These are phyloP conservation scores for Acanthacorydalis orientalis DNA, from an alignment of 2,888 invertebrate genomes.

Conservation along the genomic window DNA sequence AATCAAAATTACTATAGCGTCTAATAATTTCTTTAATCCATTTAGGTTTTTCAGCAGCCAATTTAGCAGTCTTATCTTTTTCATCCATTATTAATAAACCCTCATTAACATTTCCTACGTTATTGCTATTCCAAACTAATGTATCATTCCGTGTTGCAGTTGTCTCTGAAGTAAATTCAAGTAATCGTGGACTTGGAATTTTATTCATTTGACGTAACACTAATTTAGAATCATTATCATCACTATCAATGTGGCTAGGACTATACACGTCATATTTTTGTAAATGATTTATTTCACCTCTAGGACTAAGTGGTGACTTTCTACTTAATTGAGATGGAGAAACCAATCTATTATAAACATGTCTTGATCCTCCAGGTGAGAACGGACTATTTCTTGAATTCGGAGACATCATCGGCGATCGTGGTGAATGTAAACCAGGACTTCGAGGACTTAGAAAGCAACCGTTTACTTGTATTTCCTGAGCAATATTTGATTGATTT, in stretches of 20 bases:
- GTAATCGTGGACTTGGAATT: slow-evolving; percentile 11
- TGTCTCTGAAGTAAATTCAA: slow-evolving; percentile 1
- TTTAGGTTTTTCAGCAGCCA: slow-evolving; percentile 20
- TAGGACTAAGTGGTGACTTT: slow-evolving; percentile 24
- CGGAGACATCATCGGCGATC: slow-evolving; percentile 26
- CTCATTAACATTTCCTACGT: slow-evolving; percentile 8
- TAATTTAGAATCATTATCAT: slow-evolving; percentile 25
- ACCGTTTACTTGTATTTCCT: neutral
- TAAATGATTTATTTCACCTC: slow-evolving; percentile 24
- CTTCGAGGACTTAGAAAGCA: slow-evolving; percentile 22
- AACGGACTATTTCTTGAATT: slow-evolving; percentile 24
- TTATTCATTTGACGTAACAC: slow-evolving; percentile 20
- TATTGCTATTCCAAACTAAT: neutral
- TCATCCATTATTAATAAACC: slow-evolving; percentile 26
- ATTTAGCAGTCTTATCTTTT: slow-evolving; percentile 6
- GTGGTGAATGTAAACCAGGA: slow-evolving; percentile 13
- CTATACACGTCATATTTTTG: slow-evolving; percentile 27
- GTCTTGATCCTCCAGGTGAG: slow-evolving; percentile 20
- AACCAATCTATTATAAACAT: slow-evolving; percentile 18
- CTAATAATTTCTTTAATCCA: slow-evolving; percentile 27
- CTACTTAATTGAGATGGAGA: slow-evolving; percentile 11
- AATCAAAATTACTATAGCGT: slow-evolving; percentile 26
- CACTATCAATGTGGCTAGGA: slow-evolving; percentile 23
- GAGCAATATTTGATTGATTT: neutral
- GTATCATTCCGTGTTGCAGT: neutral